These are phyloP conservation scores for Cephus runcator DNA, from an alignment of 2,888 invertebrate genomes.

Conservation along the genomic window DNA sequence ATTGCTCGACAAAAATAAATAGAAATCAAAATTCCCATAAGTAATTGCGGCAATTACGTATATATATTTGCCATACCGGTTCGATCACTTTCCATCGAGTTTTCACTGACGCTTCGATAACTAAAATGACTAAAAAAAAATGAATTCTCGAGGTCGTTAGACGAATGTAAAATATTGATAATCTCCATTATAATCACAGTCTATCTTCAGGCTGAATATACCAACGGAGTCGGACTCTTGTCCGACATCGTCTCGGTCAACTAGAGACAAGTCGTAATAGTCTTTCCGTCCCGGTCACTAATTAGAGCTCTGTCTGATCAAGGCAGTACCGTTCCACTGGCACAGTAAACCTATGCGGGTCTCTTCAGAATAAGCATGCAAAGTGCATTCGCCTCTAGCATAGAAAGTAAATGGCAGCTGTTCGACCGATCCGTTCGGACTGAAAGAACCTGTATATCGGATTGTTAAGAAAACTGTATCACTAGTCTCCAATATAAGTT, in stretches of 20 bases:
- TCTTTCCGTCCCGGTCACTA: not conserved
- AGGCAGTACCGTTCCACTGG: conserved; percentile 24
- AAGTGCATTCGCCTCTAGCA: not conserved
- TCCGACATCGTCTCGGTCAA: not conserved
- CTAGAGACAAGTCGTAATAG: not conserved
- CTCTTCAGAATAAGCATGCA: not conserved
- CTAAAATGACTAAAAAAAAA: not conserved
- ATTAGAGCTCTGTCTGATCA: not conserved
- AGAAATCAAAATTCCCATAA: not conserved
- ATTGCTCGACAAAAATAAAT: not conserved
- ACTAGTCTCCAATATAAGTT: not conserved
- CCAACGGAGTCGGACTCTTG: not conserved
- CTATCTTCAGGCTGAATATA: not conserved
- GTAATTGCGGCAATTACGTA: not conserved
- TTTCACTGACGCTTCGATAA: not conserved
- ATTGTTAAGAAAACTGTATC: not conserved
- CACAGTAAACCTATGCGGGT: conserved; percentile 23
- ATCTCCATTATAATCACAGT: not conserved
- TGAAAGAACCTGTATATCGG: not conserved
- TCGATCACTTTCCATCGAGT: not conserved
- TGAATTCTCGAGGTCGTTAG: not conserved
- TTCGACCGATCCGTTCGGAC: not conserved
- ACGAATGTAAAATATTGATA: not conserved
- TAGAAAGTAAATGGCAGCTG: not conserved
- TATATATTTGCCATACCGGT: not conserved